These are phyloP conservation scores for Euwallacea fornicatus DNA, from an alignment of 1,140 invertebrate genomes.

Conservation along the genomic window DNA sequence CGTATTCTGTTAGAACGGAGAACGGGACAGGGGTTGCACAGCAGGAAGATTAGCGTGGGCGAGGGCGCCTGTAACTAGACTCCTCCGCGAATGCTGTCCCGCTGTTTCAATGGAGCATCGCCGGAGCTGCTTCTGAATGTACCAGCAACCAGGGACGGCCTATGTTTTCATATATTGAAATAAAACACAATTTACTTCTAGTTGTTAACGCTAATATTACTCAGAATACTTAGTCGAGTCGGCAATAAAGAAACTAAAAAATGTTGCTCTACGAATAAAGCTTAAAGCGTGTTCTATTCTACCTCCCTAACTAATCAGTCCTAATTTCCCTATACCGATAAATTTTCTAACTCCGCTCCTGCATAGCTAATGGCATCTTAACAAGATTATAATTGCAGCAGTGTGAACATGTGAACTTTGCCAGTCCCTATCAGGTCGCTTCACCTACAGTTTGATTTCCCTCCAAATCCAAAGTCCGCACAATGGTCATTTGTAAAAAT, in stretches of 20 bases:
- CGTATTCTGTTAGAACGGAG: not conserved
- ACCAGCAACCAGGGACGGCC: not conserved
- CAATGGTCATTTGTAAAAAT: no score
- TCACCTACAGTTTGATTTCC: no score
- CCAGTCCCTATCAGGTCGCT: no score
- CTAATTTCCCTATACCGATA: no score
- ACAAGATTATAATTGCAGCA: no score
- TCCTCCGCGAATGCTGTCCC: conserved; percentile 9
- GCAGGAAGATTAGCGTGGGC: conserved; percentile 2
- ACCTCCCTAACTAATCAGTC: no score
- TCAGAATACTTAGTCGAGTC: not conserved
- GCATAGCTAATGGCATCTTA: no score
- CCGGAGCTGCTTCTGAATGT: conserved; percentile 7
- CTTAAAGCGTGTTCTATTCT: not conserved
- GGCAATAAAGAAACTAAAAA: not conserved
- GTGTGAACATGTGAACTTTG: no score
- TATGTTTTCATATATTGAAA: not conserved
- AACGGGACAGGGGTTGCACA: not conserved
- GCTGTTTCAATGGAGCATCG: conserved; percentile 19
- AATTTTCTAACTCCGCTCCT: no score
- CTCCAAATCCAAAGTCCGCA: no score
- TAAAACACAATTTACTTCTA: not conserved
- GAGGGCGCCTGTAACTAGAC: not conserved
- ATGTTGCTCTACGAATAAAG: not conserved
- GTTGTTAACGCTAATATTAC: not conserved